Base-by-base conservation (phyloP, 2,888 invertebrate species). In the Sarcophaga subvicina region DNA sequence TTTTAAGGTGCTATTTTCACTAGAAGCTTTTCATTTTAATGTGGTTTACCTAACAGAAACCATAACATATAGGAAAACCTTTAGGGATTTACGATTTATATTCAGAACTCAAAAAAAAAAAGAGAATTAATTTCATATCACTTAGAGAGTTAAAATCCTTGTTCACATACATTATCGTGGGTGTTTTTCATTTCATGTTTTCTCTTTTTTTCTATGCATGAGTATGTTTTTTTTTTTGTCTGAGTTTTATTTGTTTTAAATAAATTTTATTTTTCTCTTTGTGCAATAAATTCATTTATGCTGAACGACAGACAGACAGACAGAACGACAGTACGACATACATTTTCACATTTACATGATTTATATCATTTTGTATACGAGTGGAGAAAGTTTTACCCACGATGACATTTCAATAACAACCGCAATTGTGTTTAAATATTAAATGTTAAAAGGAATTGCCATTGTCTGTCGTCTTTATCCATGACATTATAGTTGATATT, bases 391-490 rank as follows among this genome's bases (percentile, higher is more conserved):
- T 14, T 73, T 72, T 60, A 67, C 22, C 45, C 5, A 47, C 27
- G 27, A 27, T 80, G 67, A 63, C 62, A 67, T 64, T 80, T 64
- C n/a, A 54, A 14, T 45, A 77, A 22, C 77, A 66, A 59, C 14
- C 22, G 5, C 22, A 10, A 54, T 66, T 59, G 22, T 59, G 22
- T 59, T 67, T 67, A 37, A 54, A 54, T 54, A 54, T 12, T 20
- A 59, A 77, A 67, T 59, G 45, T 22, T 27, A 66, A 54, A 25
- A 63, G 63, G 27, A 54, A 14, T 54, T 54, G 54, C 54, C 54
- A 54, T 20, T 47, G 17, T n/a, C 47, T 45, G 47, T 47, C n/a
- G 10, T 14, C n/a, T n/a, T 4, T 11, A 45, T 17, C 12, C 17
- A 54, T 17, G 54, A 54, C 37, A 37, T 37, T 37, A 37, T 37